Evolutionary conservation across 2,888 invertebrate genomes (phyloP), one percentile per base, ranked within the genome.

Genomic region (Hirtodrosophila trivittata): DNA sequence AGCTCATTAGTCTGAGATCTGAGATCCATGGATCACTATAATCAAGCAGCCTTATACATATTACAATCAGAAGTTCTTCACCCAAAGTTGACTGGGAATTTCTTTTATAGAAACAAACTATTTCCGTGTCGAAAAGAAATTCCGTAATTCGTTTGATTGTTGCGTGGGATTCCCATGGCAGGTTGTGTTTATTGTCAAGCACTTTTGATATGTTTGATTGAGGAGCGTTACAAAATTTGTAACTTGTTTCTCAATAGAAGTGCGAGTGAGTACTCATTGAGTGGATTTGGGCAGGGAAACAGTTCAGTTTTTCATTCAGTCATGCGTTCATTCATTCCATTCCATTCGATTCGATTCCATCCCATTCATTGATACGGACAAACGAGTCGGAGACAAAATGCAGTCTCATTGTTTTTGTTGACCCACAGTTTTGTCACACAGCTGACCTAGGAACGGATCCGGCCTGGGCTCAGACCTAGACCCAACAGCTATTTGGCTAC

Each of bases 401-500:
- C 82, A 56, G 39, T 46, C 69, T 77, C 82, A 77, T 82, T 82
- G 77, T 77, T 77, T 59, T 66, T 68, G 66, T 68, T 81, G 62
- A 71, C 63, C 66, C 58, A 71, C 72, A 71, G 71, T 71, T 75
- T 75, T 71, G 66, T 81, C 70, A 62, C 57, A 68, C 68, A 60
- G 60, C 62, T 77, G 77, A 68, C 75, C 77, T 54, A 35, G 50
- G 52, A 35, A 55, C 18, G 56, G 42, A 51, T 56, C 28, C 33
- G 42, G 52, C 41, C 57, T 45, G 45, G 49, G 56, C 41, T 21
- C 33, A 9, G 14, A 13, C 32, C 38, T n/a, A 16, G 5, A 5
- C 6, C n/a, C 18, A 21, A 21, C 5, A 21, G 13, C 52, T 46
- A 55, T 42, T 64, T 64, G 51, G 63, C 65, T 64, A 57, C 65